A percentile compares a stretch with the other conserved stretches of the same genome.
These are phyloP conservation scores for Nemapogon koenigi DNA, from an alignment of 2,888 invertebrate species.

Conservation along the genomic window DNA sequence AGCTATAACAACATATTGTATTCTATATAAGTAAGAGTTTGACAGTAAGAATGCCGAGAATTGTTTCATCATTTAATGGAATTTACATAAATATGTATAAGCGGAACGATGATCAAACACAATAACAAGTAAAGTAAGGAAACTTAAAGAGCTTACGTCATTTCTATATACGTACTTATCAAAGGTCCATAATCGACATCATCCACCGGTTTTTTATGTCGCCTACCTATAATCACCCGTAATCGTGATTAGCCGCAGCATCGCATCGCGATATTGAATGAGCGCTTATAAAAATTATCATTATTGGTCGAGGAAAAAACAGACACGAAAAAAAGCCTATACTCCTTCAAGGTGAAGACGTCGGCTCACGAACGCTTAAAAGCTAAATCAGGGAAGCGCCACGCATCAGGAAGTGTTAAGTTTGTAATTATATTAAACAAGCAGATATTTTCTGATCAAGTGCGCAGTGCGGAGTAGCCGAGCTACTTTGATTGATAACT, in stretches of 20 bases:
- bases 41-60: neutral
- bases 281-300: constrained; percentile 47
- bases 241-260: constrained; percentile 48
- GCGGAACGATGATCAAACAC: constrained; percentile 6
- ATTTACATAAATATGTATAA: constrained; percentile 8
- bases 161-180: constrained; percentile 27
- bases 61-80: neutral
- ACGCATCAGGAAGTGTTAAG: constrained; percentile 37
- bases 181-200: constrained; percentile 33
- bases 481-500: no score
- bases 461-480: no score
- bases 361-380: constrained; percentile 43
- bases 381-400: constrained; percentile 48
- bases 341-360: constrained; percentile 54
- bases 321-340: constrained; percentile 42
- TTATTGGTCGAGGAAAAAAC: constrained; percentile 45
- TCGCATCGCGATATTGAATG: constrained; percentile 49
- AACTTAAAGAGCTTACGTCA: constrained; percentile 37
- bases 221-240: constrained; percentile 31
- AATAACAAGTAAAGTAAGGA: constrained; percentile 32
- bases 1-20: no score
- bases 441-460: no score
- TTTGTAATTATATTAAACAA: constrained; percentile 8
- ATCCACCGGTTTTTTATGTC: constrained; percentile 27
- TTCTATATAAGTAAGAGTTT: no score